Base-by-base conservation (phyloP, 2,797 vertebrate genomes). In the Glossophaga mutica region DNA sequence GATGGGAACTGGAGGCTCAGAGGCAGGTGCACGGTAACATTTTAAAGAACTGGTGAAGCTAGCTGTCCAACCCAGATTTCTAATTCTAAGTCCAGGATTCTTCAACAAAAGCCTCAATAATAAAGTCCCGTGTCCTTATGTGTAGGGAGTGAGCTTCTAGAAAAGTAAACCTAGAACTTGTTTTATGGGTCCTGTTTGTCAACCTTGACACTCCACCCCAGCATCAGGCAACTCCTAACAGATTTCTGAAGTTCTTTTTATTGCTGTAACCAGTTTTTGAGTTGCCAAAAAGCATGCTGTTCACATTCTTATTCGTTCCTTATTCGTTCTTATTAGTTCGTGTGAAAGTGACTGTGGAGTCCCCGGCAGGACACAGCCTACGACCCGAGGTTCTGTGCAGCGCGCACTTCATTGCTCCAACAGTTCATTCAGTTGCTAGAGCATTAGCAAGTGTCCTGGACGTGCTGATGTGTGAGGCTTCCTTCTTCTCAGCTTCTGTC, bases 21-120 rank as follows among this genome's bases (percentile, higher is more conserved):
- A 85, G 10, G 50, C 50, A 57, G 9, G 29, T 39, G 9, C 19
- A 1, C 46, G 78, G 59, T 76, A 50, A 86, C 59, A 48, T 42
- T 94, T 89, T 50, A 16, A 76, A 86, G 68, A 89, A 73, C 12
- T 32, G n/a, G 19, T 39, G n/a, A n/a, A 16, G 24, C 44, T 82
- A 68, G 15, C 42, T 67, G 1, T 22, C 29, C 65, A 81, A 5
- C 32, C 37, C 3, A 57, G 18, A 62, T 39, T 79, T 78, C 37
- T n/a, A 6, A 70, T 59, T 74, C 65, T 68, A 55, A 37, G 55
- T 55, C 26, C 32, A 83, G 62, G 7, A 42, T 50, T 68, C 68
- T 83, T 46, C 18, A 39, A 9, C 19, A 26, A 32, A 50, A 82
- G 9, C 44, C 39, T 44, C 29, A 50, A 5, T 57, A 29, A 7